Percentiles rank a stretch among this genome's conserved stretches.
These are phyloP conservation scores for Hylomyscus alleni DNA, from an alignment of 2,797 vertebrate genomes.

Conservation along the genomic window DNA sequence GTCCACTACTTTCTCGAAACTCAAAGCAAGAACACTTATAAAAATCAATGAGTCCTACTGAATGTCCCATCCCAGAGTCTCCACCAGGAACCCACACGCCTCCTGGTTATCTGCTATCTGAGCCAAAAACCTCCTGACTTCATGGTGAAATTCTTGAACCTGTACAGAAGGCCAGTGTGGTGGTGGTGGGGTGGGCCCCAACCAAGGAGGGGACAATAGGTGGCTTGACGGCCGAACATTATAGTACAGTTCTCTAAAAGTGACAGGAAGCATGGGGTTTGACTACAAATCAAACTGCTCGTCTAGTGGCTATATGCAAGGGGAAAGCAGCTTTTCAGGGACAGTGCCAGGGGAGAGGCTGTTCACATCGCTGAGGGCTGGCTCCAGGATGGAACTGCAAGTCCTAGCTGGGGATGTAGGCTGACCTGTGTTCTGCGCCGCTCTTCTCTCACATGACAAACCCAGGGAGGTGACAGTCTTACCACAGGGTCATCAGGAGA, in stretches of 20 bases:
- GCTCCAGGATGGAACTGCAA: neutral
- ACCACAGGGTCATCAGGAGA: neutral
- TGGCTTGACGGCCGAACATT: fast-evolving
- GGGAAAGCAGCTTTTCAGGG: no score
- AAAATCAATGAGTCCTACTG: no score
- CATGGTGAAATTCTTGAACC: fast-evolving
- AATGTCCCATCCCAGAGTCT: neutral
- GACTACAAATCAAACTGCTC: neutral
- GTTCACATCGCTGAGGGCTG: fast-evolving
- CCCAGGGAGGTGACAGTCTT: no score
- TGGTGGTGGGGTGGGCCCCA: neutral
- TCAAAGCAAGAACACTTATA: neutral
- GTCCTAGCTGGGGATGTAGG: no score
- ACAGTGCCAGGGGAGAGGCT: neutral
- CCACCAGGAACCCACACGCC: fast-evolving
- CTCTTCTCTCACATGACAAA: neutral
- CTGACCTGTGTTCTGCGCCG: no score
- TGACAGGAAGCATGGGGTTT: neutral
- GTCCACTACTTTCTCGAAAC: neutral
- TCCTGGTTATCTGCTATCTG: fast-evolving
- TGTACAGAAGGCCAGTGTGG: neutral
- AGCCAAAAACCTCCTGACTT: fast-evolving
- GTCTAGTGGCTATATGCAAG: neutral
- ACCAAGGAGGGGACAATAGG: fast-evolving
- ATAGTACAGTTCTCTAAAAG: neutral